Conservation (phyloP, 2,888 invertebrate species). For the Lepas anatifera region DNA sequence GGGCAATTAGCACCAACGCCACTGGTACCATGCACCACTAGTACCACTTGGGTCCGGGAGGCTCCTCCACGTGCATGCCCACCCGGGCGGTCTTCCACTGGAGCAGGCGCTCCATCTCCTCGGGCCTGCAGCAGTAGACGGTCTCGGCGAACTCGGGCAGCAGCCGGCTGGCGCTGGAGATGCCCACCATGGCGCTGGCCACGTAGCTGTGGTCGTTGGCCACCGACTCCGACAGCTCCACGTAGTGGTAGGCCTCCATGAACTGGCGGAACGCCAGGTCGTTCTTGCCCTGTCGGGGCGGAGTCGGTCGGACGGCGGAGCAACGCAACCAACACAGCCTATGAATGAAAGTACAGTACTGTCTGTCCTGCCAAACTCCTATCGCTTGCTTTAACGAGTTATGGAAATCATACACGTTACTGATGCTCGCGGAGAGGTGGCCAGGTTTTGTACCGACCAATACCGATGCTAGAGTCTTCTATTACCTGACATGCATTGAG, state of each 20-base stretch:
- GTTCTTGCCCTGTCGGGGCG: neutral
- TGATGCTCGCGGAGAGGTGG: too few relatives aligned
- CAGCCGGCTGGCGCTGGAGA: neutral
- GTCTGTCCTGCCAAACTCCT: too few relatives aligned
- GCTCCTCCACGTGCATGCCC: neutral
- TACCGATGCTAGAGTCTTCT: too few relatives aligned
- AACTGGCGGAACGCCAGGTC: conserved; percentile 1
- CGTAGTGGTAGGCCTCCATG: neutral
- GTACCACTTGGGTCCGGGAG: neutral
- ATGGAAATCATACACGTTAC: too few relatives aligned
- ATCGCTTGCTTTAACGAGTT: too few relatives aligned
- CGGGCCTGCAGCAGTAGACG: neutral
- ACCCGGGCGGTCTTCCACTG: neutral
- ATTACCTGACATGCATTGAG: too few relatives aligned
- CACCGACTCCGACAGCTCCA: neutral
- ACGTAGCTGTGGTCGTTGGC: conserved; percentile 5
- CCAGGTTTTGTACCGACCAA: too few relatives aligned
- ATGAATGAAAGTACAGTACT: too few relatives aligned
- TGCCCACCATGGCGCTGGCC: conserved; percentile 5
- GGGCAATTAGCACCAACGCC: too few relatives aligned
- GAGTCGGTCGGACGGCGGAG: neutral
- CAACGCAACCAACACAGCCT: too few relatives aligned
- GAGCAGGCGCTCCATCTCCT: neutral
- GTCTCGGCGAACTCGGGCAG: neutral
- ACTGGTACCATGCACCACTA: too few relatives aligned